Base-by-base conservation (phyloP, 2,888 invertebrate species). In the Microplitis manilae region DNA sequence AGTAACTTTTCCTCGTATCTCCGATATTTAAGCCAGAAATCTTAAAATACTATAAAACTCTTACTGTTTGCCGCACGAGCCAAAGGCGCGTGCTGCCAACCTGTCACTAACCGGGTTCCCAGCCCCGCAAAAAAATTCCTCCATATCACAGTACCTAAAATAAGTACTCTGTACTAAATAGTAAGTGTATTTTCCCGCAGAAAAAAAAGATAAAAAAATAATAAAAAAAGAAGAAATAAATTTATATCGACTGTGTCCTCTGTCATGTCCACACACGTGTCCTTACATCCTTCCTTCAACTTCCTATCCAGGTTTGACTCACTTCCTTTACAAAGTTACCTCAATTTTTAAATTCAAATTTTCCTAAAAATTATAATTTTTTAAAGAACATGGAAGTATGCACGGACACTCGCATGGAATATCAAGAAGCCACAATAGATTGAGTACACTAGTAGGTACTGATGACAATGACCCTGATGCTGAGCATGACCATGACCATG, bases 371-470 rank as follows among this genome's bases (percentile, higher is more conserved):
- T 30, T 30, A 30, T 4, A 30, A 4, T 30, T 30, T 30, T 30
- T 30, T 30, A 30, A 30, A 96, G 96, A 96, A 85, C 95, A 95
- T 86, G 95, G 96, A 75, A 93, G 93, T 84, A 92, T 93, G 79
- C 92, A 93, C 86, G 91, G 91, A 4, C 92, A 92, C 86, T 91
- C 92, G 8, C 94, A 94, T 87, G 94, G 94, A 7, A 90, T 93
- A 76, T 91, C 92, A 4, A 91, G 92, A 79, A 92, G 92, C 83
- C 92, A 92, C 79, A 92, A 94, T 84, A 91, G 92, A 85, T 91
- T 91, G 75, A 92, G 92, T 15, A 92, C 93, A 68, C 89, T 94
- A 78, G 93, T 93, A 67, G 91, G 92, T 79, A 94, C 94, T 8
- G 94, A 95, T 84, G 94, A 94, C 82, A 94, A 94, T 84, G 95